These are phyloP conservation scores for Linurgus olivaceus DNA, from an alignment of 2,797 vertebrate species.

Conservation along the genomic window DNA sequence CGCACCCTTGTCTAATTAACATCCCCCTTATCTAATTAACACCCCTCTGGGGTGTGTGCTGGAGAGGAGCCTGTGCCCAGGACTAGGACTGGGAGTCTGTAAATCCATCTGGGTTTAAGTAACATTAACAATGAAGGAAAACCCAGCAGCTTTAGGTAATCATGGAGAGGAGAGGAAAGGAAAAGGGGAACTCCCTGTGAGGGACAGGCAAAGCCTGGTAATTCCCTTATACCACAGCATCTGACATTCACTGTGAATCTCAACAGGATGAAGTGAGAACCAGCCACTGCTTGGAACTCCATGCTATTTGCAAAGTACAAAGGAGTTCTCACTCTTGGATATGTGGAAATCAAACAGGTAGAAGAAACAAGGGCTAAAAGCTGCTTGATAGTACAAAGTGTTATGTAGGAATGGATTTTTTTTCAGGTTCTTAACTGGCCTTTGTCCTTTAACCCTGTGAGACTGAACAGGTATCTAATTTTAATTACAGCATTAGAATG, in stretches of 20 bases:
- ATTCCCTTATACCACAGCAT: fast-evolving
- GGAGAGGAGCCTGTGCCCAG: not conserved
- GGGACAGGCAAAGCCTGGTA: not conserved
- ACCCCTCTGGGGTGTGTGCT: not conserved
- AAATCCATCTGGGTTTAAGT: not conserved
- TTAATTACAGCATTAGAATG: not conserved
- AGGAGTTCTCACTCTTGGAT: not conserved
- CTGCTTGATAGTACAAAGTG: not conserved
- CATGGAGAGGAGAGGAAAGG: not conserved
- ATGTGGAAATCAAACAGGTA: not conserved
- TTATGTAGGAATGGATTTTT: not conserved
- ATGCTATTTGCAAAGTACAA: not conserved
- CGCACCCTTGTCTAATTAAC: not conserved
- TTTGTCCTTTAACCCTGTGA: conserved; percentile 50
- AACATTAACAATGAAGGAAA: not conserved
- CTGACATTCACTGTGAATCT: not conserved
- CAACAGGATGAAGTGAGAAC: not conserved
- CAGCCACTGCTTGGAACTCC: fast-evolving
- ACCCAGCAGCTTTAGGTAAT: not conserved
- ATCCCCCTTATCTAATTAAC: not conserved
- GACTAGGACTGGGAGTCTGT: not conserved
- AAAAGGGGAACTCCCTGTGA: not conserved
- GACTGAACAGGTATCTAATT: not conserved
- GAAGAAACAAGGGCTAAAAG: not conserved
- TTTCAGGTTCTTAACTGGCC: conserved; percentile 25